These are phyloP conservation scores for Salvelinus sp. DNA, from an alignment of 2,113 vertebrate species.

Conservation along the genomic window DNA sequence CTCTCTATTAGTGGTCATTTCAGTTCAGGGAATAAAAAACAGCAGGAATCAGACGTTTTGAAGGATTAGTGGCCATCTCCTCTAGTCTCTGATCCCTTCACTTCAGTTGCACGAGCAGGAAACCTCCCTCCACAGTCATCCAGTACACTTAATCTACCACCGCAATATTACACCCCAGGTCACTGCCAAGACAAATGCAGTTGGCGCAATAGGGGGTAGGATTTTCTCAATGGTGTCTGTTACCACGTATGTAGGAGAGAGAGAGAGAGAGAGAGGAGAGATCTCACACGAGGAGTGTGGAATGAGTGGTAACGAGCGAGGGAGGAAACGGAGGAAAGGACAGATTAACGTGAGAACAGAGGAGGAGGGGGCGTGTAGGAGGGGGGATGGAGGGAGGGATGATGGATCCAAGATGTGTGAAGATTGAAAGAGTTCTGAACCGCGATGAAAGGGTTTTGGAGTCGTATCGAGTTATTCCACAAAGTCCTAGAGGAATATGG, in stretches of 20 bases:
- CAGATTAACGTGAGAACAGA: conserved; percentile 62
- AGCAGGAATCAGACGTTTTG: conserved; percentile 34
- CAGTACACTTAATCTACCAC: conserved; percentile 58
- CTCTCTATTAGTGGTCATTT: conserved; percentile 45
- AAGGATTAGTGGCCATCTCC: conserved; percentile 57
- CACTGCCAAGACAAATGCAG: conserved; percentile 61
- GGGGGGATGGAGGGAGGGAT: conserved; percentile 48
- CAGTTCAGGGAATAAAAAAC: conserved; percentile 45
- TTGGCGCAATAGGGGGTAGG: conserved; percentile 36
- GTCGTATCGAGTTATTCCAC: conserved; percentile 53
- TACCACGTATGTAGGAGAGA: conserved; percentile 19
- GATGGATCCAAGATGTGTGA: conserved; percentile 72
- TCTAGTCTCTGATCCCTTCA: conserved; percentile 48
- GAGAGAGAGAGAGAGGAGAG: background rate
- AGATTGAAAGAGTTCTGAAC: conserved; percentile 36
- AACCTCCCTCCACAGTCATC: conserved; percentile 36
- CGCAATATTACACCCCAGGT: conserved; percentile 60
- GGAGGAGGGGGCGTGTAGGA: conserved; percentile 49
- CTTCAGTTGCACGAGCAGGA: conserved; percentile 48
- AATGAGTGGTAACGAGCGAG: conserved; percentile 40
- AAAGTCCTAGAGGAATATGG: conserved; percentile 47
- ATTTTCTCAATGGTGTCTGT: conserved; percentile 43
- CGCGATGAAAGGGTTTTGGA: conserved; percentile 57
- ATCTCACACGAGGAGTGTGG: conserved; percentile 22
- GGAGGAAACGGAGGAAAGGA: conserved; percentile 39